Percentiles rank a stretch among this genome's conserved stretches.
Conservation (phyloP, 2,888 invertebrate genomes). For the Gasteruption jaculator region DNA sequence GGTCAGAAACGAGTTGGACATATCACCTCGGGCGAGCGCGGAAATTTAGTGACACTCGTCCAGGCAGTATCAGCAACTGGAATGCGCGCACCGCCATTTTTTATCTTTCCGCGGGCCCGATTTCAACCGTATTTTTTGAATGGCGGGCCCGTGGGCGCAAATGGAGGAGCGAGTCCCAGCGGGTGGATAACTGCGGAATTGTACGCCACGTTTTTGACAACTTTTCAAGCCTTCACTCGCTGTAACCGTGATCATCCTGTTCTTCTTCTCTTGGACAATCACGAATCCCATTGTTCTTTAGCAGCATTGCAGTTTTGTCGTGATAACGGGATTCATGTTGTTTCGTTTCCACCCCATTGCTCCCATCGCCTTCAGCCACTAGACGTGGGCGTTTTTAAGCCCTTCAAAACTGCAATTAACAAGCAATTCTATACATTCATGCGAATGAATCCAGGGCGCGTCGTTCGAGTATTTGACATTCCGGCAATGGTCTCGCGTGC, state of each 20-base stretch:
- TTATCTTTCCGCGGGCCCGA: conserved; percentile 40
- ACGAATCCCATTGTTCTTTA: conserved; percentile 44
- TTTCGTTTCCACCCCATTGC: conserved; percentile 47
- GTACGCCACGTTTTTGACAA: conserved; percentile 40
- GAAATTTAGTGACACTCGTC: conserved; percentile 38
- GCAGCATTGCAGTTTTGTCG: too few species aligned
- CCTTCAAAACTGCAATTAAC: too few species aligned
- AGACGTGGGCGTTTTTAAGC: conserved; percentile 44
- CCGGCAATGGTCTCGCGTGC: conserved; percentile 32
- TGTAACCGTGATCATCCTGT: conserved; percentile 31
- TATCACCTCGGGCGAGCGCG: conserved; percentile 40
- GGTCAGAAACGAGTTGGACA: conserved; percentile 31
- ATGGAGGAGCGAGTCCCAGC: conserved; percentile 37
- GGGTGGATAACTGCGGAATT: conserved; percentile 44
- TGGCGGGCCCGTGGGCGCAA: conserved; percentile 39
- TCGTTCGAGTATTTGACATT: conserved; percentile 45
- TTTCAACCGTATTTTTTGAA: conserved; percentile 36
- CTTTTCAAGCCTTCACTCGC: conserved; percentile 38
- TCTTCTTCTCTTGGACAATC: conserved; percentile 40
- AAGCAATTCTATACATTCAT: conserved; percentile 41
- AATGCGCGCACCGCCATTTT: conserved; percentile 33
- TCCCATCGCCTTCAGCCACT: conserved; percentile 48
- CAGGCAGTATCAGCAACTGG: conserved; percentile 36
- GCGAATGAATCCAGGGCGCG: conserved; percentile 43
- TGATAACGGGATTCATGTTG: conserved; percentile 42